Evolutionary conservation across 2,888 invertebrate genomes (phyloP).

Genomic region (Chloroclysta siterata): DNA sequence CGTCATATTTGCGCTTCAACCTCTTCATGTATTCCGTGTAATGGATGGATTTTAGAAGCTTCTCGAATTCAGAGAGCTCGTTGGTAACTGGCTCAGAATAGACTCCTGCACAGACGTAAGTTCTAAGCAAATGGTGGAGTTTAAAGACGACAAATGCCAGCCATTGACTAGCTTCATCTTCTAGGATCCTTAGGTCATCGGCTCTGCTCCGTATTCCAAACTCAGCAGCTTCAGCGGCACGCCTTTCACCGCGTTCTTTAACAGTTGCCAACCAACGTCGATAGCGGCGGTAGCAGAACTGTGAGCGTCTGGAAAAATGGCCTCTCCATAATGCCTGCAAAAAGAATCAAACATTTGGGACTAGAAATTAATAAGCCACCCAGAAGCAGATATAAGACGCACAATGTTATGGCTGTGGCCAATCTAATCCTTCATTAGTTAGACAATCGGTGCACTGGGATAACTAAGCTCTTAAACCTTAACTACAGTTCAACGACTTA

Average conservation of each 20-base stretch:
- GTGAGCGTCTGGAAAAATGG: constrained; percentile 68
- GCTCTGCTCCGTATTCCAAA: constrained; percentile 72
- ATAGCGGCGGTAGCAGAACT: constrained; percentile 73
- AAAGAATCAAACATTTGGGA: not conserved
- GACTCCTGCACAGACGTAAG: constrained; percentile 68
- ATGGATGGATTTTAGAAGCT: constrained; percentile 72
- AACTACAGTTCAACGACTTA: constrained; percentile 28
- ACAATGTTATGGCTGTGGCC: constrained; percentile 2
- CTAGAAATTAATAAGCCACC: not conserved
- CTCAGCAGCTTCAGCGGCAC: constrained; percentile 72
- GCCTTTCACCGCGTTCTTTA: constrained; percentile 68
- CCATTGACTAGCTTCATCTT: constrained; percentile 77
- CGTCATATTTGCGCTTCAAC: constrained; percentile 71
- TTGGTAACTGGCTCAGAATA: constrained; percentile 66
- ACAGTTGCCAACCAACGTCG: constrained; percentile 72
- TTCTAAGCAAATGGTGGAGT: constrained; percentile 75
- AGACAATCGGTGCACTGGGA: constrained; percentile 18
- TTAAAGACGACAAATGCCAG: constrained; percentile 78
- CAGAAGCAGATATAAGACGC: constrained; percentile 1
- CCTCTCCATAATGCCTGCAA: constrained; percentile 74
- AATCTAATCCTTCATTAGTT: constrained; percentile 15
- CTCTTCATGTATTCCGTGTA: constrained; percentile 77
- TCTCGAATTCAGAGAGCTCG: constrained; percentile 74
- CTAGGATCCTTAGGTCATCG: constrained; percentile 71
- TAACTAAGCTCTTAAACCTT: constrained; percentile 23